These are phyloP conservation scores for Lepus townsendii DNA, from an alignment of 2,797 vertebrate species.

Conservation along the genomic window DNA sequence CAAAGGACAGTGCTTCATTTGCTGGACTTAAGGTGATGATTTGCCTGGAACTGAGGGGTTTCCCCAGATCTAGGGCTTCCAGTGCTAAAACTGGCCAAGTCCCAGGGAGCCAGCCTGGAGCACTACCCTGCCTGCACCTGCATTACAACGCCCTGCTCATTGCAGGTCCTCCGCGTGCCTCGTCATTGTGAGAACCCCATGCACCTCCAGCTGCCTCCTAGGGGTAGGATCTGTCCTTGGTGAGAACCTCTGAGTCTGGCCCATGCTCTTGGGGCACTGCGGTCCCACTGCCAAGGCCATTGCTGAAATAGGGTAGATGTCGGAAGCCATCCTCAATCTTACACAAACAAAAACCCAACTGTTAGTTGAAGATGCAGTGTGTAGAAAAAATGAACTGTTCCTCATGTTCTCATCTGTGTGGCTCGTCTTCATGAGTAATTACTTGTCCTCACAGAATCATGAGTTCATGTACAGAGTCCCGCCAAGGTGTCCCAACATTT, in stretches of 20 bases:
- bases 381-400: background rate
- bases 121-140: background rate
- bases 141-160: too few species aligned
- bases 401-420: background rate
- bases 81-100: background rate
- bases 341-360: background rate
- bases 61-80: background rate
- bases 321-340: background rate
- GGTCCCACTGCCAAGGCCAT: background rate
- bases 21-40: background rate
- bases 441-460: slow-evolving; percentile 11
- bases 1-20: background rate
- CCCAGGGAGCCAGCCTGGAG: background rate
- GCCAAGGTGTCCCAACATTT: background rate
- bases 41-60: background rate
- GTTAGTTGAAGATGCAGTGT: background rate
- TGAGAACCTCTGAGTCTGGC: background rate
- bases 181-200: background rate
- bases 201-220: background rate
- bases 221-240: too few species aligned
- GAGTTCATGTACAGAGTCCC: slow-evolving; percentile 11
- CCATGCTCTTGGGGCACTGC: background rate
- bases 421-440: slow-evolving; percentile 27
- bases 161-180: background rate
- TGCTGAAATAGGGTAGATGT: background rate